Evolutionary conservation across 30 jellyfish, hydroid and myxozoan genomes (phyloP).

Genomic region (Pelagia noctiluca): DNA sequence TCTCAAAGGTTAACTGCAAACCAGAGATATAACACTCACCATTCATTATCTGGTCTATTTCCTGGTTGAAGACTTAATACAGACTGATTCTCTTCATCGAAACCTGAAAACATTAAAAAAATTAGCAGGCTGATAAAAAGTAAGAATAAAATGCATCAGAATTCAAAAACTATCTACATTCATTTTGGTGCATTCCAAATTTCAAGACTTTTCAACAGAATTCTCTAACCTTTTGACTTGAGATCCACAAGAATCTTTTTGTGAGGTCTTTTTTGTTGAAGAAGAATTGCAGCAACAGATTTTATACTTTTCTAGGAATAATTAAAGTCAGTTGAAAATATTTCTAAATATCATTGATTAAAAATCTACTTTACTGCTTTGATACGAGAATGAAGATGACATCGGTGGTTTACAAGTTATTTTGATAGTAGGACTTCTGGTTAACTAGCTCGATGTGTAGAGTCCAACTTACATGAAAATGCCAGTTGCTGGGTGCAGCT

Average conservation of each 20-base stretch:
- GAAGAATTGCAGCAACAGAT: constrained; percentile 75
- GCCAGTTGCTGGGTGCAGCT: too few relatives aligned
- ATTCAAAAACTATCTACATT: background rate
- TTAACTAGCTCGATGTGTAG: too few relatives aligned
- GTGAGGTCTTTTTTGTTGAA: constrained; percentile 73
- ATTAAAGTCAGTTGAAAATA: too few relatives aligned
- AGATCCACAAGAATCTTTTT: constrained; percentile 62
- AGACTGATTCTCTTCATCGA: constrained; percentile 31
- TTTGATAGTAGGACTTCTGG: too few relatives aligned
- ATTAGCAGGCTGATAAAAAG: too few relatives aligned
- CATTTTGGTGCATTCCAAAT: background rate
- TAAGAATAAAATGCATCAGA: background rate
- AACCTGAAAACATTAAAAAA: constrained; percentile 48
- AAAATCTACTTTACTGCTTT: too few relatives aligned
- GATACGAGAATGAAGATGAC: too few relatives aligned
- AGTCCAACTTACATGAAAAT: too few relatives aligned
- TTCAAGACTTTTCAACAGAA: background rate
- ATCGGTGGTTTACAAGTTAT: too few relatives aligned
- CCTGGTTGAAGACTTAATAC: constrained; percentile 66
- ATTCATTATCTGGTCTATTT: constrained; percentile 84
- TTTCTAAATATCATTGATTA: too few relatives aligned
- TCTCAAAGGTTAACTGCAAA: too few relatives aligned
- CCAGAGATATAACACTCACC: constrained; percentile 29
- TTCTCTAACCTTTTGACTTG: constrained; percentile 26
- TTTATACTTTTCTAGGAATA: constrained; percentile 78